A percentile compares a stretch with the other conserved stretches of the same genome.
phyloP scores from a whole-genome alignment of 1,140 invertebrate genomes.

The Protaetia brevitarsis region DNA sequence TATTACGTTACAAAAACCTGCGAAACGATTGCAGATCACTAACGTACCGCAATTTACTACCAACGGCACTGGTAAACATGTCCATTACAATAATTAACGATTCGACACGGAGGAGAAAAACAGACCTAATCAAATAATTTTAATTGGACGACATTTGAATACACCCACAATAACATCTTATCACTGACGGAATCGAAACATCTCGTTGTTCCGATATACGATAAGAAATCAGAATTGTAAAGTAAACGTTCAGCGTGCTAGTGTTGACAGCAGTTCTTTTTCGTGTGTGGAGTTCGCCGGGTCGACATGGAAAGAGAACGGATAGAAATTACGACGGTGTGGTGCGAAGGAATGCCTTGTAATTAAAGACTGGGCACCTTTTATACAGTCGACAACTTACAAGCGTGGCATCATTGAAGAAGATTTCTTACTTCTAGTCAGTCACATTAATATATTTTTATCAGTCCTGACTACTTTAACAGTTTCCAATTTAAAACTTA shows the following conservation, averaged over 20 bases:
- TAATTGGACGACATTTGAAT: constrained; percentile 25
- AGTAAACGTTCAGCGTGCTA: constrained; percentile 8
- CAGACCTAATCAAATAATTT: constrained; percentile 19
- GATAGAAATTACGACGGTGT: neutral
- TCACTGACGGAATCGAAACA: constrained; percentile 16
- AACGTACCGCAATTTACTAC: neutral
- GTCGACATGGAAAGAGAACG: neutral
- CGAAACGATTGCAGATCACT: neutral
- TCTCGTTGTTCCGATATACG: constrained; percentile 15
- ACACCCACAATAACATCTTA: constrained; percentile 24
- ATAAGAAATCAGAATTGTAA: constrained; percentile 27
- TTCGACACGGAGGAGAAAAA: neutral
- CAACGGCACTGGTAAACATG: neutral
- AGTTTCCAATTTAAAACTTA: too few species aligned
- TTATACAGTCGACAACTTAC: neutral
- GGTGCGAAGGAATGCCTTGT: neutral
- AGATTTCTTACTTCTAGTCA: neutral
- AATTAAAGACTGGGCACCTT: constrained; percentile 21
- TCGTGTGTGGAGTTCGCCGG: neutral
- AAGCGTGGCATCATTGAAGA: neutral
- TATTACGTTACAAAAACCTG: too few species aligned
- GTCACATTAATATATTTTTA: too few species aligned
- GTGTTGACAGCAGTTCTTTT: neutral
- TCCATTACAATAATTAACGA: constrained; percentile 8
- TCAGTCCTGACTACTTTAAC: too few species aligned